These are phyloP conservation scores for Melanotaenia parkinsoni DNA, from an alignment of 2,797 vertebrate genomes.

Conservation along the genomic window DNA sequence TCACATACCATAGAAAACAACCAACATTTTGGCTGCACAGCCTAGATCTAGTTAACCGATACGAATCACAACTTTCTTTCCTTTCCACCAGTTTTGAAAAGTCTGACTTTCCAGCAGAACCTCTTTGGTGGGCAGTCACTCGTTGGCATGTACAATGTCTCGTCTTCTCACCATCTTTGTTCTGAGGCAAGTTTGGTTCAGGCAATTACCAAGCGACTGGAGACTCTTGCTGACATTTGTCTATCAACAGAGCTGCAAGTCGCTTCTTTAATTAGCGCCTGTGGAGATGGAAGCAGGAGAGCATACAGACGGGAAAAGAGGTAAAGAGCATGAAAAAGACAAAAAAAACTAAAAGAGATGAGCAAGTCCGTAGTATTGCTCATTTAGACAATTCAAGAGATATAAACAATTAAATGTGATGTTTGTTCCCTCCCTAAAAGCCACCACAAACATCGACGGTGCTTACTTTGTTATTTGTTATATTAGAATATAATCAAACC, in stretches of 20 bases:
- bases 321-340: conserved; percentile 26
- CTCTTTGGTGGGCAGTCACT: conserved; percentile 25
- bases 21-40: background rate
- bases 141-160: conserved; percentile 23
- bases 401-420: conserved; percentile 11
- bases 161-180: conserved; percentile 46
- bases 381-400: conserved; percentile 48
- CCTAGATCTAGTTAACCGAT: background rate
- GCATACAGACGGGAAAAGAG: conserved; percentile 7
- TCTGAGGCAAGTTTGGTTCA: conserved; percentile 72
- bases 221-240: conserved; percentile 83
- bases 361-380: conserved; percentile 68
- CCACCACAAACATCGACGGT: background rate
- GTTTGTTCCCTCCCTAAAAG: conserved; percentile 4
- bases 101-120: conserved; percentile 36
- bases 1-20: background rate
- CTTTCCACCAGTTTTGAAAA: background rate
- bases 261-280: conserved; percentile 81
- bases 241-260: conserved; percentile 78
- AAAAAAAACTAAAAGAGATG: conserved; percentile 41
- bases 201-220: conserved; percentile 78
- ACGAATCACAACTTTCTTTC: background rate
- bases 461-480: conserved; percentile 22
- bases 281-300: conserved; percentile 43
- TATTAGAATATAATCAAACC: conserved; percentile 63